Conservation (phyloP, 1,140 invertebrate genomes). For the Rhynchophorus ferrugineus region DNA sequence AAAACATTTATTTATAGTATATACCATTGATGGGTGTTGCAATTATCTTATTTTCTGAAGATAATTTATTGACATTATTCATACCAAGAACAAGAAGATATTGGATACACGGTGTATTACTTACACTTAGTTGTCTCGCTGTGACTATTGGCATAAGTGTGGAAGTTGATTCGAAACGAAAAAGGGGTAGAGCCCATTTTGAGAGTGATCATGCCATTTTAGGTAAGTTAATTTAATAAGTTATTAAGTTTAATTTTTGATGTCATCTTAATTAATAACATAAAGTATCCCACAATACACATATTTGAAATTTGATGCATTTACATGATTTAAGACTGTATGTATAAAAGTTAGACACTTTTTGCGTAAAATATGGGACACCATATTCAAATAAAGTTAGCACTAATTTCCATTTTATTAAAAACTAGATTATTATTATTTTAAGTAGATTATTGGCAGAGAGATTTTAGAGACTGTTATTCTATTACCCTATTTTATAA, state of each 20-base stretch:
- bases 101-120: constrained; percentile 18
- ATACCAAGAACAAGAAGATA: constrained; percentile 15
- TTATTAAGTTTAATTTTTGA: neutral
- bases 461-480: too few species aligned
- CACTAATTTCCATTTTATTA: too few species aligned
- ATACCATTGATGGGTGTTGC: constrained; percentile 24
- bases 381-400: too few species aligned
- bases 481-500: too few species aligned
- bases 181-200: constrained; percentile 4
- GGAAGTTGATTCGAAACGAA: neutral
- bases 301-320: too few species aligned
- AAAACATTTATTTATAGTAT: constrained; percentile 13
- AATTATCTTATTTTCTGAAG: constrained; percentile 21
- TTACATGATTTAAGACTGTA: too few species aligned
- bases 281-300: too few species aligned
- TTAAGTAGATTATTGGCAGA: too few species aligned
- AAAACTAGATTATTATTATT: too few species aligned
- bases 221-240: neutral
- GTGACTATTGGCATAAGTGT: constrained; percentile 1
- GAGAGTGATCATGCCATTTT: constrained; percentile 5
- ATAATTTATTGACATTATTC: constrained; percentile 12
- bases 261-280: too few species aligned
- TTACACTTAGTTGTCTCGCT: constrained; percentile 8
- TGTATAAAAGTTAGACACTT: too few species aligned
- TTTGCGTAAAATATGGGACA: too few species aligned